Base-by-base conservation (phyloP, 2,888 invertebrate genomes). In the Andricus quercusramuli region DNA sequence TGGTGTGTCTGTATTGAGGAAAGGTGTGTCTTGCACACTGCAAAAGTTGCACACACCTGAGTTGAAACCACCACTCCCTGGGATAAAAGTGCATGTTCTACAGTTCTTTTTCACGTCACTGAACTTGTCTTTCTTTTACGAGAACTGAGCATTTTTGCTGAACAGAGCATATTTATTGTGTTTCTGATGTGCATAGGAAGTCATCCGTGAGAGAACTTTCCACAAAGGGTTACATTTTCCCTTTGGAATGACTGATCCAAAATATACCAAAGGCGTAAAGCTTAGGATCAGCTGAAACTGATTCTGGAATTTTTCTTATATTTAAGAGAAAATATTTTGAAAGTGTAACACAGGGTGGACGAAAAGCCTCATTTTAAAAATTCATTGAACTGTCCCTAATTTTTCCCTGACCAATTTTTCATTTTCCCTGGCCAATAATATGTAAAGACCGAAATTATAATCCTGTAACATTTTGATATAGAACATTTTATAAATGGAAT, bases 91-190 rank as follows among this genome's bases (percentile, higher is more conserved):
- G 29, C 32, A 74, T 74, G 32, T 74, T 56, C 51, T 51, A 13
- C n/a, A 20, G 56, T 74, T 74, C 56, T 56, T 74, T 74, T 74
- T 5, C 74, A 56, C 70, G n/a, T 74, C 70, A 74, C 32, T 74
- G 32, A 29, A 29, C 70, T 51, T 70, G 70, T 70, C 70, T 29
- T 70, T 56, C 56, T 51, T 74, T 56, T 32, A 74, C 56, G 56
- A 74, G 56, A 74, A 56, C 74, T 74, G 32, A 51, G 70, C 20
- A 56, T 70, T 70, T 70, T 29, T 70, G n/a, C 32, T 70, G 51
- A 56, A 29, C 32, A 74, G 29, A 56, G 56, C n/a, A 56, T n/a
- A 51, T 51, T 51, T 37, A 74, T 62, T 56, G 56, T 29, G 32
- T 56, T 51, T 56, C 51, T 51, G 51, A 74, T 74, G 56, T 56